A percentile compares a stretch with the other conserved stretches of the same genome.
These are phyloP conservation scores for Oscheius sp. DNA, from an alignment of 1,140 invertebrate species.

Conservation along the genomic window DNA sequence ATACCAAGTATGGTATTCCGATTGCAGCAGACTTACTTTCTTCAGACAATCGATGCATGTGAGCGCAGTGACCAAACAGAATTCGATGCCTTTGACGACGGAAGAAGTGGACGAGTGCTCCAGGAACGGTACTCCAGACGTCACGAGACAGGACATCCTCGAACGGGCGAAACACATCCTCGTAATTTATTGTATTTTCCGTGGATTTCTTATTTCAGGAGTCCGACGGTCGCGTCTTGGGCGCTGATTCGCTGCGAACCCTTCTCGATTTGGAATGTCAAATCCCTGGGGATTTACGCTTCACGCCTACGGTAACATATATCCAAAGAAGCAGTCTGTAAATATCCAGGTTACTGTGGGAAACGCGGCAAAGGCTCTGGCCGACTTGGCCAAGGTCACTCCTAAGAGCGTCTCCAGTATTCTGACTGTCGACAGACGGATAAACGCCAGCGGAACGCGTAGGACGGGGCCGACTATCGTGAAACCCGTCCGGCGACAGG, in stretches of 20 bases:
- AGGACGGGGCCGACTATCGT: conserved; percentile 1
- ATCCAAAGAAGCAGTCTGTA: background rate
- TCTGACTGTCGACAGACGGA: background rate
- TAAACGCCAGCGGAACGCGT: background rate
- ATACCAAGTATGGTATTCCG: background rate
- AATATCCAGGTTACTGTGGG: conserved; percentile 10
- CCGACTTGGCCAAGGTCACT: conserved; percentile 16
- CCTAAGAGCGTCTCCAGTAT: conserved; percentile 12
- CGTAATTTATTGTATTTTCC: background rate
- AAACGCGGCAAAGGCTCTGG: conserved; percentile 29
- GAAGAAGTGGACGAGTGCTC: background rate
- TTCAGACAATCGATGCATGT: conserved; percentile 5
- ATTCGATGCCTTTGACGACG: conserved; percentile 7
- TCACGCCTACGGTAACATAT: conserved; percentile 18
- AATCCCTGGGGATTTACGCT: conserved; percentile 9
- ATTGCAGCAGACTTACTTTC: background rate
- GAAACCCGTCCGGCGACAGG: background rate
- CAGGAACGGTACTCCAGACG: conserved; percentile 29
- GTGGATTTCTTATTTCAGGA: background rate
- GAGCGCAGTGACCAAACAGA: conserved; percentile 10
- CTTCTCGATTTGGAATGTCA: conserved; percentile 19
- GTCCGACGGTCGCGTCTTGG: conserved; percentile 5
- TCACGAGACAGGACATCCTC: conserved; percentile 17
- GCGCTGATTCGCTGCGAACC: conserved; percentile 25
- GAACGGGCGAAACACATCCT: conserved; percentile 2